These are phyloP conservation scores for Sceloporus tristichus DNA, from an alignment of 2,113 vertebrate genomes.

Conservation along the genomic window DNA sequence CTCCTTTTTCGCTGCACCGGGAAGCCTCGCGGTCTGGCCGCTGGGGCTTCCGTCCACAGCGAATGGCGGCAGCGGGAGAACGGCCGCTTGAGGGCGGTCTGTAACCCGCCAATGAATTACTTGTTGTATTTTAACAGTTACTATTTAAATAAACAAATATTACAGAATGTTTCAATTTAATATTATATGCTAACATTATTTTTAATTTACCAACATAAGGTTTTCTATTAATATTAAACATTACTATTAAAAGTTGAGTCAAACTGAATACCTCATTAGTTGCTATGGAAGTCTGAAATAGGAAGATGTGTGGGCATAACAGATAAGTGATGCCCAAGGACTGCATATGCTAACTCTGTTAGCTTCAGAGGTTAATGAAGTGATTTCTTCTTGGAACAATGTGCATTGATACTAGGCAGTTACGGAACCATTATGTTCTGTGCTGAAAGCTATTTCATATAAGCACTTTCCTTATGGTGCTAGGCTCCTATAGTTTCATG, in stretches of 20 bases:
- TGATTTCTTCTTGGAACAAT: background rate
- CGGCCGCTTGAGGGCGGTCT: no score
- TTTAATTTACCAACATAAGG: no score
- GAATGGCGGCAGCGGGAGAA: no score
- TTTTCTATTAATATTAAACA: no score
- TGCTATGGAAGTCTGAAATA: background rate
- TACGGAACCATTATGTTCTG: background rate
- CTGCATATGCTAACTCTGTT: conserved; percentile 29
- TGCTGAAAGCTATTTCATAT: background rate
- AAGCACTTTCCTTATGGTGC: background rate
- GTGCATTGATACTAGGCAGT: background rate
- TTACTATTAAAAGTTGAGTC: background rate
- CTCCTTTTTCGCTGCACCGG: no score
- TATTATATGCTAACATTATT: background rate
- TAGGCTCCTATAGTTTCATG: background rate
- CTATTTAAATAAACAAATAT: background rate
- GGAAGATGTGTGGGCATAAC: background rate
- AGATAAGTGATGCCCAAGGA: conserved; percentile 3
- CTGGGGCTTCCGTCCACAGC: no score
- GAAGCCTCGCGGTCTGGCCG: no score
- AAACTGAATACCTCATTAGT: background rate
- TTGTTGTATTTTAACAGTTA: background rate
- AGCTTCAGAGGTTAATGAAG: rapidly evolving
- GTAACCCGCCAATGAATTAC: no score
- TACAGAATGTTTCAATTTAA: no score